Conservation (phyloP, 2,888 invertebrate species). For the Entomobrya proxima region DNA sequence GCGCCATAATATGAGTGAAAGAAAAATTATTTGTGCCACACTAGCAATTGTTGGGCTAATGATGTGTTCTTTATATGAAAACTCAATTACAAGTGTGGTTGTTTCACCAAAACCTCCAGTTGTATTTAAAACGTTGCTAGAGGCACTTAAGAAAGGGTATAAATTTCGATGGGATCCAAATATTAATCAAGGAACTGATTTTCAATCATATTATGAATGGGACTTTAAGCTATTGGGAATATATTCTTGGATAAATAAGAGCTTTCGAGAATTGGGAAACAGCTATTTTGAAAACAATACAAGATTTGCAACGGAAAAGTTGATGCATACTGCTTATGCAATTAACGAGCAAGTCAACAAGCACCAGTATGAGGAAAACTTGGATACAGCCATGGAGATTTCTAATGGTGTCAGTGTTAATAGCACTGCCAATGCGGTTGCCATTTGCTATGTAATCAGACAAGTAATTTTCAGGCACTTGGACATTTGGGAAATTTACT, state of each 20-base stretch:
- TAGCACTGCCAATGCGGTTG: neutral
- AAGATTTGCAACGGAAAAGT: neutral
- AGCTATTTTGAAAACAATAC: neutral
- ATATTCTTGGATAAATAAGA: neutral
- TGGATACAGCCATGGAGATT: neutral
- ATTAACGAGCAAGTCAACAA: neutral
- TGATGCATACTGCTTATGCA: neutral
- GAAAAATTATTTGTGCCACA: neutral
- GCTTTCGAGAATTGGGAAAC: neutral
- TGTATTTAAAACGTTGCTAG: neutral
- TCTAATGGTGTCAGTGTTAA: neutral
- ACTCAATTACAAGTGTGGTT: neutral
- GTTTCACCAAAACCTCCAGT: neutral
- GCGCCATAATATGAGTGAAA: neutral
- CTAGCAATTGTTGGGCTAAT: neutral
- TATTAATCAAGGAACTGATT: neutral
- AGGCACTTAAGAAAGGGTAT: neutral
- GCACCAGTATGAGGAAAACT: neutral
- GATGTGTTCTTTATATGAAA: neutral
- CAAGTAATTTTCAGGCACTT: neutral
- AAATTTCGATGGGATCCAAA: neutral
- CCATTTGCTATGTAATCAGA: neutral
- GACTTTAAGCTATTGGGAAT: slow-evolving; percentile 12
- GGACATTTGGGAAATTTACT: slow-evolving; percentile 29
- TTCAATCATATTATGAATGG: neutral